Evolutionary conservation across 2,888 invertebrate genomes (phyloP).

Genomic region (Linnaemya vulpina): DNA sequence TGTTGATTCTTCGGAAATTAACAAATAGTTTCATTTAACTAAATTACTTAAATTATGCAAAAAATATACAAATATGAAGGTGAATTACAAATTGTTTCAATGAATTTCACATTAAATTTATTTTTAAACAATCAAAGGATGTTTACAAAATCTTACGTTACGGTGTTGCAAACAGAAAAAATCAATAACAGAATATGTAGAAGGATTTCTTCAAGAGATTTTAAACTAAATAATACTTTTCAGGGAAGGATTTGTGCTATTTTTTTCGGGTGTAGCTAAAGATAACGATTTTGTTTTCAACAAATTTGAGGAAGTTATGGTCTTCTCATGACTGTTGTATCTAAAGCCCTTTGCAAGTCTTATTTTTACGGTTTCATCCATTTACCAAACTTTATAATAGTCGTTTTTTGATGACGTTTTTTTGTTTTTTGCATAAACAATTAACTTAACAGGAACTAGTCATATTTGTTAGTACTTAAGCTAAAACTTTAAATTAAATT

Average conservation of each 20-base stretch:
- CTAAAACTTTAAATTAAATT: constrained; percentile 11
- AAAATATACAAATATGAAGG: constrained; percentile 37
- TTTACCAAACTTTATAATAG: constrained; percentile 1
- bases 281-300: not conserved
- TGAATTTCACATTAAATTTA: constrained; percentile 13
- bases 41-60: constrained; percentile 57
- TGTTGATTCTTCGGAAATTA: constrained; percentile 52
- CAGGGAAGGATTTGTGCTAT: not conserved
- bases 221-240: constrained; percentile 30
- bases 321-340: constrained; percentile 1
- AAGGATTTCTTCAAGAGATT: constrained; percentile 10
- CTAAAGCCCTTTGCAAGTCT: constrained; percentile 6
- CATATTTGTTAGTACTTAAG: constrained; percentile 21
- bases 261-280: not conserved
- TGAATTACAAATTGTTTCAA: not conserved
- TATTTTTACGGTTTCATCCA: not conserved
- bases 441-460: constrained; percentile 40
- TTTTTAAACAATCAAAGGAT: constrained; percentile 30
- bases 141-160: constrained; percentile 57
- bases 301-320: constrained; percentile 2
- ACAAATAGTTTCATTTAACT: constrained; percentile 56
- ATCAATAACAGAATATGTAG: not conserved
- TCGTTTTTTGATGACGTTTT: not conserved
- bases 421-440: not conserved
- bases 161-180: not conserved